Base-by-base conservation (phyloP, 2,113 vertebrate genomes). In the Corythornis vintsioides region DNA sequence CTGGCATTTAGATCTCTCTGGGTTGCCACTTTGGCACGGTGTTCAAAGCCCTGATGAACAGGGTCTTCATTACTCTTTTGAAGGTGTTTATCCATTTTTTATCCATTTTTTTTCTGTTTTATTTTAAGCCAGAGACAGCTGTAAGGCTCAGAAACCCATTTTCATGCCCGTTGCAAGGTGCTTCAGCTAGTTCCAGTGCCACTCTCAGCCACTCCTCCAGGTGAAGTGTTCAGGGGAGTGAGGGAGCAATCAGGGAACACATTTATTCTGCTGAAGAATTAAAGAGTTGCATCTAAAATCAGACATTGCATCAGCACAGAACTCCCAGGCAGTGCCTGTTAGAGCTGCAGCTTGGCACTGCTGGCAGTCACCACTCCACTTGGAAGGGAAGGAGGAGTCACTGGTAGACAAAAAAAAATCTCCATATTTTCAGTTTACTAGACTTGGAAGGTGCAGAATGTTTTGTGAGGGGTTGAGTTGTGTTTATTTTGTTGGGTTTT, bases 281-380 rank as follows among this genome's bases (percentile, higher is more conserved):
- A 76, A 94, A 80, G 71, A 93, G 93, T 95, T 95, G 92, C 72
- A 90, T 95, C 96, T 95, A 91, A 95, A 96, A 96, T 88, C 83
- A 94, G 93, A 91, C 92, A 90, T 91, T 96, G 91, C 84, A 77
- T 94, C 93, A 93, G 89, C 85, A 85, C 47, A 71, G 80, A 93
- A 83, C 71, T 93, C 89, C 52, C 65, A 76, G 84, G 69, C 60
- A 64, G 64, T 24, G 55, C 63, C 38, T 38, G 38, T 38, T 38
- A 38, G 38, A 5, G 48, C 48, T 38, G 83, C 70, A 89, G 81
- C 52, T 38, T 38, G 38, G 38, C 38, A 38, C 38, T 38, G 38
- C 10, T 38, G 38, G 38, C 38, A 35, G 88, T 64, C 15, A 16
- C 70, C 50, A 50, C 85, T 86, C 80, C 60, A 38, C 17, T 85